Evolutionary conservation across 2,797 vertebrate species (phyloP).

Genomic region (Sciurus carolinensis): DNA sequence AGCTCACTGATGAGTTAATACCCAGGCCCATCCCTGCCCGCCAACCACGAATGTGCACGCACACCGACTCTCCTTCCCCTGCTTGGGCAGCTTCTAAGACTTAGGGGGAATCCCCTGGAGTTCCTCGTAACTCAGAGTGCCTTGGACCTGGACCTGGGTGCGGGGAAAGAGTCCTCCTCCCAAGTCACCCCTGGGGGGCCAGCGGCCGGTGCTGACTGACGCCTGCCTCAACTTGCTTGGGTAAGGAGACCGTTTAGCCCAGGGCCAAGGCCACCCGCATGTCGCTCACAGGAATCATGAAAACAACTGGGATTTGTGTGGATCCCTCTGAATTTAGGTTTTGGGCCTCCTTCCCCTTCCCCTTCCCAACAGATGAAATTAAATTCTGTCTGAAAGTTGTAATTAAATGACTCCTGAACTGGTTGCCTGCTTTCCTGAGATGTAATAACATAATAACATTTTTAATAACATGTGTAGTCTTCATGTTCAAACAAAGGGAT

Average conservation of each 20-base stretch:
- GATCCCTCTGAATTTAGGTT: not conserved
- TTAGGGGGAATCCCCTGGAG: not conserved
- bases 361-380: not conserved
- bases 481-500: too few relatives aligned
- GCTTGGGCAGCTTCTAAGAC: not conserved
- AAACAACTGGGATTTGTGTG: not conserved
- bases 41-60: too few relatives aligned
- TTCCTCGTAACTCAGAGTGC: not conserved
- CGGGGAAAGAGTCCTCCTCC: not conserved
- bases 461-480: too few relatives aligned
- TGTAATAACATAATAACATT: too few relatives aligned
- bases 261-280: not conserved
- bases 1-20: not conserved
- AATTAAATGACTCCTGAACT: slow-evolving; percentile 16
- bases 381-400: slow-evolving; percentile 11
- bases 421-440: slow-evolving; percentile 3
- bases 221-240: too few relatives aligned
- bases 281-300: not conserved
- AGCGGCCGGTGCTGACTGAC: not conserved
- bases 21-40: not conserved
- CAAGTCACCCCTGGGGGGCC: fast-evolving
- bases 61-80: not conserved
- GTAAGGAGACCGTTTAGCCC: not conserved
- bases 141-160: not conserved
- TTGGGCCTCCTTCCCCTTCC: not conserved